Percentiles rank a stretch among this genome's conserved stretches.
Evolutionary conservation across 2,888 invertebrate species (phyloP).

Genomic region (Melipona beecheii): DNA sequence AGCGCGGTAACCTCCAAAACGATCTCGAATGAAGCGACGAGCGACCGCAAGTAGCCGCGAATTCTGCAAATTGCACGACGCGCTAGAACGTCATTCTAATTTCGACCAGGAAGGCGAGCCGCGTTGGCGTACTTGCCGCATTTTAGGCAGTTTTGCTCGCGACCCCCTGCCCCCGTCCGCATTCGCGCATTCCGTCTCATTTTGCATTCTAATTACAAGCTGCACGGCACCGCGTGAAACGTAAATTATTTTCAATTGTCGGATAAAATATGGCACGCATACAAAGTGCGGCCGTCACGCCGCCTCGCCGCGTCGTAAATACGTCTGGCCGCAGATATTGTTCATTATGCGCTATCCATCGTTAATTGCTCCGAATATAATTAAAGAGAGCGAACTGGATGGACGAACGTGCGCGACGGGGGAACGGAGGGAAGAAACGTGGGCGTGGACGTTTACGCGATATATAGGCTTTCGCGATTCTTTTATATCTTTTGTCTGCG

Average conservation of each 20-base stretch:
- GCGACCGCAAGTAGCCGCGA: background rate
- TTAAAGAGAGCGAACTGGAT: conserved; percentile 66
- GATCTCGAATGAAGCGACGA: background rate
- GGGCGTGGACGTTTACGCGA: conserved; percentile 1
- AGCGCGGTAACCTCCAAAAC: conserved; percentile 9
- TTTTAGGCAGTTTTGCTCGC: conserved; percentile 43
- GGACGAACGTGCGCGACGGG: background rate
- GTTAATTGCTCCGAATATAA: conserved; percentile 77
- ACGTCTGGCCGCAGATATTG: conserved; percentile 69
- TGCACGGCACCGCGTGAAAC: conserved; percentile 59
- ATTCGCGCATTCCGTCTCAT: conserved; percentile 55
- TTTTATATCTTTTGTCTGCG: conserved; percentile 37
- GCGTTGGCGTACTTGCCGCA: conserved; percentile 45
- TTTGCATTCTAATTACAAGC: conserved; percentile 71
- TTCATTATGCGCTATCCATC: conserved; percentile 71
- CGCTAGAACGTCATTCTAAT: conserved; percentile 48
- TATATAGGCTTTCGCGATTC: conserved; percentile 44
- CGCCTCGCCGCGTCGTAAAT: conserved; percentile 50
- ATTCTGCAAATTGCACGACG: conserved; percentile 50
- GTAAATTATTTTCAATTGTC: conserved; percentile 74
- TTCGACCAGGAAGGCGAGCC: conserved; percentile 30
- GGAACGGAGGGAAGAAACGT: background rate
- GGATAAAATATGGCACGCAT: conserved; percentile 57
- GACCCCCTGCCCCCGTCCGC: background rate
- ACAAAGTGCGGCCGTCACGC: conserved; percentile 38